Evolutionary conservation across 2,797 vertebrate species (phyloP), one percentile per base, ranked within the genome.

Genomic region (Allobates femoralis): DNA sequence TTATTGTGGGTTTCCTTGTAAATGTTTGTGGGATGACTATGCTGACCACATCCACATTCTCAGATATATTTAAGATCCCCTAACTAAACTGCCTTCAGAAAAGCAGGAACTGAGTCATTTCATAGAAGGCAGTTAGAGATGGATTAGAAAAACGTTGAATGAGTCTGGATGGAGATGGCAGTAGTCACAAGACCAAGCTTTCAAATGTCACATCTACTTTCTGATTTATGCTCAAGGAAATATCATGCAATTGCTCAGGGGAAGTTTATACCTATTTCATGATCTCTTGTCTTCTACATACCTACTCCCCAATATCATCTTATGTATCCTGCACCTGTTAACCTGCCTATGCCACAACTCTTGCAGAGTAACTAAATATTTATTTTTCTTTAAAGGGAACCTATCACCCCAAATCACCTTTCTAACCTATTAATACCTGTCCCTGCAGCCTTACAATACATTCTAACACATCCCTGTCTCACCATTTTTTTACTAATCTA

Each of bases 1-100:
- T 98, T 98, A 96, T 97, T 98, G 96, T 97, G 96, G 96, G 95
- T 99, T 99, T 99, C 97, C 96, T 99, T 96, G 95, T 92, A 96
- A 95, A 96, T 97, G 96, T 96, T 95, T 98, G 94, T 94, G 96
- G 97, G 97, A 98, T 98, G 97, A 98, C 96, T 99, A 91, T 90
- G 93, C 94, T 96, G 94, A 99, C 97, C 98, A 99, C 98, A 99
- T 98, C 96, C 97, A 97, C 96, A 96, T 95, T 94, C 95, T 95
- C 94, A 94, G 94, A 94, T 94, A 94, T 93, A 95, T 95, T 95
- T 95, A 94, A 95, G 94, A 96, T 95, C 95, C 95, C 94, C 94
- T 95, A 95, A 96, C 94, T 93, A 93, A 94, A 95, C 93, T 95
- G 92, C 91, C 92, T 93, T 92, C 93, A 93, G 91, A 96, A 94